These are phyloP conservation scores for Eueides isabella DNA, from an alignment of 1,140 invertebrate species.

Conservation along the genomic window DNA sequence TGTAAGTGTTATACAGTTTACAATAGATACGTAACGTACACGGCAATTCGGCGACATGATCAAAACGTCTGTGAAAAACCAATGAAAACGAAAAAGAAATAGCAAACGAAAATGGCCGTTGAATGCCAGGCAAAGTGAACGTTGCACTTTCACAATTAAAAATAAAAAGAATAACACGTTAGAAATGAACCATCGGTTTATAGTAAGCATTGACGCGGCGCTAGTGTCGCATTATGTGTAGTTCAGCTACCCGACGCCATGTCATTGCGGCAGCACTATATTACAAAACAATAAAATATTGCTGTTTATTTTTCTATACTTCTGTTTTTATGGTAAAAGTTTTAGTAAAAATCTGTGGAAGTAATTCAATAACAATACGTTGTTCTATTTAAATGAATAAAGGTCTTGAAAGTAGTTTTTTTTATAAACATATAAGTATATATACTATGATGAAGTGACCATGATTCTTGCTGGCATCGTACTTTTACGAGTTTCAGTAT, in stretches of 20 bases:
- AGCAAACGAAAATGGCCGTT: constrained; percentile 75
- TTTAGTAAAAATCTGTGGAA: background rate
- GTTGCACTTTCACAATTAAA: constrained; percentile 80
- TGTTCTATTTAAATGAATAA: background rate
- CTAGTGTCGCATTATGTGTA: constrained; percentile 57
- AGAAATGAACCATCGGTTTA: constrained; percentile 73
- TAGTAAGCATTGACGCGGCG: constrained; percentile 63
- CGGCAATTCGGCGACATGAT: constrained; percentile 65
- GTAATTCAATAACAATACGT: background rate
- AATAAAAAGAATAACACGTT: constrained; percentile 74
- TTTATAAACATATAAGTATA: background rate
- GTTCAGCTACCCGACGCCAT: constrained; percentile 74
- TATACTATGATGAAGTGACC: background rate
- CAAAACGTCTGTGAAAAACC: constrained; percentile 78
- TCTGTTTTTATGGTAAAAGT: background rate
- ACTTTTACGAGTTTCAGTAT: background rate
- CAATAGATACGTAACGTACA: constrained; percentile 47
- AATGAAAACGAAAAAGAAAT: constrained; percentile 78
- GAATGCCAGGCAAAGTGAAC: constrained; percentile 78
- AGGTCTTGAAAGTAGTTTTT: background rate
- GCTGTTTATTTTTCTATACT: background rate
- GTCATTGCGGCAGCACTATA: constrained; percentile 55
- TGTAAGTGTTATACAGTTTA: constrained; percentile 37
- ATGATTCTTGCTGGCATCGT: background rate
- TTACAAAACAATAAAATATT: constrained; percentile 14